Evolutionary conservation across 2,797 vertebrate genomes (phyloP), one percentile per base, ranked within the genome.

Genomic region (Trachurus trachurus): DNA sequence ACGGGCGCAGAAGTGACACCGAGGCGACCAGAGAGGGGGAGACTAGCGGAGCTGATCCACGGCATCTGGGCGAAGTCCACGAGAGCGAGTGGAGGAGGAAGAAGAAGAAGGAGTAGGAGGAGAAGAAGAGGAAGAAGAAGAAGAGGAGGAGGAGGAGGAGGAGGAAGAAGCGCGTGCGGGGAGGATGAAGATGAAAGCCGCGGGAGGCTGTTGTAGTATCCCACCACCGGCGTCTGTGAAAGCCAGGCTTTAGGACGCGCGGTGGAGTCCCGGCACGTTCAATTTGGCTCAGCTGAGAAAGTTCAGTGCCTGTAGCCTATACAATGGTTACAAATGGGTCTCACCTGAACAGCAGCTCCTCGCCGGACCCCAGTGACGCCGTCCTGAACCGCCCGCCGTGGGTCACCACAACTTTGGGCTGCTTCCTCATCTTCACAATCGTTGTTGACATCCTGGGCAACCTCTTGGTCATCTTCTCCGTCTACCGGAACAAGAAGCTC

Each of bases 361-460:
- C 88, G 89, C 78, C 78, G 71, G 93, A 88, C 88, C 87, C 92
- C n/a, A 79, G 80, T 34, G 94, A 91, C 89, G 76, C 88, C 71
- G 81, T 81, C 53, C 85, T 91, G 71, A 92, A 91, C 67, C 96
- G 96, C 21, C 96, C 97, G 67, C 94, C 96, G 2, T 96, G 97
- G 98, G 96, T 98, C 66, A 95, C 94, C 62, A 96, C 93, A 66
- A 92, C 97, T 63, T 90, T 99, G 86, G 97, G 98, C 21, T 94
- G 91, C 89, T 92, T 97, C 83, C 97, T 99, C 86, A 96, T 98
- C 95, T 96, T 98, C 91, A 98, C 98, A 63, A 96, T 98, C 88
- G 96, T 96, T 47, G 97, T 98, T 61, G 98, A 98, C 94, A 89
- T 99, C 82, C 88, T 99, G 93, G 98, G 98, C 71, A 99, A 98